A percentile compares a stretch with the other conserved stretches of the same genome.
Conservation (phyloP, 2,888 invertebrate species). For the Drosophila paracracens region DNA sequence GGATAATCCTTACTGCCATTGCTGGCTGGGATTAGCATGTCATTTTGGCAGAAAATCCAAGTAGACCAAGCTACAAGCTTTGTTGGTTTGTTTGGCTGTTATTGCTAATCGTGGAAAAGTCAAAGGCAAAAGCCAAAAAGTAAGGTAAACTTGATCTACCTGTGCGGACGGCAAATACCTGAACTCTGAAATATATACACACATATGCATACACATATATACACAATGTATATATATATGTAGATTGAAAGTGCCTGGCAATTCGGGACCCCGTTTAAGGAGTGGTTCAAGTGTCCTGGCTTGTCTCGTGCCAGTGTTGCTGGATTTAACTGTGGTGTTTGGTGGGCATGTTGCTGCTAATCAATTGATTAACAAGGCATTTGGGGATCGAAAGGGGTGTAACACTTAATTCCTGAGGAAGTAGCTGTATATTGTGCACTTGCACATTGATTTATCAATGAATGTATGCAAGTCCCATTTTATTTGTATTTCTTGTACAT, state of each 20-base stretch:
- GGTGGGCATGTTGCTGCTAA: conserved; percentile 56
- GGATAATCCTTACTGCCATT: conserved; percentile 41
- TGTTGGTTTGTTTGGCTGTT: conserved; percentile 53
- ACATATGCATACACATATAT: neutral
- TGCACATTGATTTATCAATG: neutral
- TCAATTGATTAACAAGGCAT: conserved; percentile 49
- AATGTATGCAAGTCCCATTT: neutral
- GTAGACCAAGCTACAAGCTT: conserved; percentile 47
- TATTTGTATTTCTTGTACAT: neutral
- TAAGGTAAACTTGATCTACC: conserved; percentile 19
- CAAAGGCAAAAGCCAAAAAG: conserved; percentile 50
- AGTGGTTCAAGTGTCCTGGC: neutral
- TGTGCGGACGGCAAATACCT: conserved; percentile 21
- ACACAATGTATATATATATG: neutral
- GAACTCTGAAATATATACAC: neutral
- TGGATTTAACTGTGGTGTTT: conserved; percentile 36
- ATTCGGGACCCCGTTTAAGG: neutral
- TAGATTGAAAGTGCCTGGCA: neutral
- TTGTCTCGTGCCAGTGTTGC: conserved; percentile 1
- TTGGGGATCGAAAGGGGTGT: conserved; percentile 11
- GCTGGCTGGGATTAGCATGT: conserved; percentile 46
- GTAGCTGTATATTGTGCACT: neutral
- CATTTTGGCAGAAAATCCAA: conserved; percentile 47
- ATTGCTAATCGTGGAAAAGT: conserved; percentile 64
- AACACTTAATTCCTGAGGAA: neutral